A percentile compares a stretch with the other conserved stretches of the same genome.
phyloP scores from a whole-genome alignment of 2,113 vertebrate species.

The Trachemys scripta region DNA sequence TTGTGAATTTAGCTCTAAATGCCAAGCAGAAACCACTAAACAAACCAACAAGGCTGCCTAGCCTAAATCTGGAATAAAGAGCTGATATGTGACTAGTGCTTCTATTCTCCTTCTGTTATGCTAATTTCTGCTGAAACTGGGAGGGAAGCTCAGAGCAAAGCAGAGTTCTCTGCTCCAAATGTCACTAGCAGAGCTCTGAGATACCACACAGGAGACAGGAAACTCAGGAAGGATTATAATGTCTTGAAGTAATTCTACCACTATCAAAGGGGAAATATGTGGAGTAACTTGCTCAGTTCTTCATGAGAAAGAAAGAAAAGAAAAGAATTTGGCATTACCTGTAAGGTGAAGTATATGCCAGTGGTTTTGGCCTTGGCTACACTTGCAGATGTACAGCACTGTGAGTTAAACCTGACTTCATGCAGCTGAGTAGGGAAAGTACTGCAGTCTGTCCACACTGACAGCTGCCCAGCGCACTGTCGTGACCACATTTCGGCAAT shows the following conservation, averaged over 20 bases:
- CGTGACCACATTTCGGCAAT: too few species aligned
- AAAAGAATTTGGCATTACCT: too few species aligned
- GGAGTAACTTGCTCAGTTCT: slow-evolving; percentile 25
- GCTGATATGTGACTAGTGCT: background rate
- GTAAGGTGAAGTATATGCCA: background rate
- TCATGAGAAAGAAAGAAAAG: background rate
- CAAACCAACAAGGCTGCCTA: too few species aligned
- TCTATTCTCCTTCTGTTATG: background rate
- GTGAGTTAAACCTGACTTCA: too few species aligned
- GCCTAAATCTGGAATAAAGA: background rate
- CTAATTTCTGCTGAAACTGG: slow-evolving; percentile 12
- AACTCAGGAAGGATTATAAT: slow-evolving; percentile 10
- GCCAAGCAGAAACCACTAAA: too few species aligned
- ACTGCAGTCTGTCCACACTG: too few species aligned
- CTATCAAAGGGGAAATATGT: slow-evolving; percentile 63
- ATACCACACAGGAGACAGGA: slow-evolving; percentile 65
- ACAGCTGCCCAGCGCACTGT: too few species aligned
- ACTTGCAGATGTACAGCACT: too few species aligned
- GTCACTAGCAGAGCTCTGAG: slow-evolving; percentile 25
- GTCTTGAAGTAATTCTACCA: slow-evolving; percentile 47
- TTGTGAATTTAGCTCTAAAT: too few species aligned
- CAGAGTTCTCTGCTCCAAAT: background rate
- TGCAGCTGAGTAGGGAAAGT: too few species aligned
- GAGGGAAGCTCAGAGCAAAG: background rate
- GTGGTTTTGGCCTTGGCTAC: background rate